Evolutionary conservation across 2,888 invertebrate species (phyloP).

Genomic region (Ormyrus pomaceus): DNA sequence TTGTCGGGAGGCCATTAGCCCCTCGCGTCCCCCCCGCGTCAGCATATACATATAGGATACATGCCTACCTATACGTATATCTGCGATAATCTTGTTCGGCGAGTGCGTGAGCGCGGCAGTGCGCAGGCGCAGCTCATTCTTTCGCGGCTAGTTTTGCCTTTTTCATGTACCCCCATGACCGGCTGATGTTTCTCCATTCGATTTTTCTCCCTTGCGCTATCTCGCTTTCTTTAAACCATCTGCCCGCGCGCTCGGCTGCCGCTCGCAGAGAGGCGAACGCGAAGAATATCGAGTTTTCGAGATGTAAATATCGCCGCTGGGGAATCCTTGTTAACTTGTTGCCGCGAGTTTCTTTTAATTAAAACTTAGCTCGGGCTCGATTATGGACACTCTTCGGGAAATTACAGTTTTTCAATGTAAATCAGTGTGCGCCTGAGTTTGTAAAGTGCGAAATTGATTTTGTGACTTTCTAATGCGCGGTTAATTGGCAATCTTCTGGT

Average conservation of each 20-base stretch:
- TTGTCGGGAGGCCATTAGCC: conserved; percentile 73
- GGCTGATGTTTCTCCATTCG: conserved; percentile 4
- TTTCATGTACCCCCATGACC: conserved; percentile 31
- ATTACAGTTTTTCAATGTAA: conserved; percentile 49
- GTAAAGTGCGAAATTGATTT: conserved; percentile 46
- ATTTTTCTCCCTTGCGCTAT: background rate
- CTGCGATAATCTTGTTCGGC: conserved; percentile 66
- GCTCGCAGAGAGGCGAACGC: background rate
- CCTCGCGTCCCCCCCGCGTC: conserved; percentile 63
- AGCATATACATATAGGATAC: conserved; percentile 37
- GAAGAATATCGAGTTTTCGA: background rate
- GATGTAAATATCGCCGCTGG: conserved; percentile 24
- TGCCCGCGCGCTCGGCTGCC: background rate
- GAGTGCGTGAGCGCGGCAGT: conserved; percentile 52
- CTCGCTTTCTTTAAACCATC: conserved; percentile 4
- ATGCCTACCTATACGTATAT: conserved; percentile 61
- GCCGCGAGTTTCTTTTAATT: conserved; percentile 45
- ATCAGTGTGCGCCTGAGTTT: conserved; percentile 18
- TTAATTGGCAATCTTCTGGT: conserved; percentile 34
- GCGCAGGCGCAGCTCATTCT: conserved; percentile 24
- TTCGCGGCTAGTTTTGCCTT: conserved; percentile 37
- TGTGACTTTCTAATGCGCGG: conserved; percentile 42
- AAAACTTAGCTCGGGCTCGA: conserved; percentile 9
- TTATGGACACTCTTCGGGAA: conserved; percentile 17
- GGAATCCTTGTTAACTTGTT: conserved; percentile 36